A percentile compares a stretch with the other conserved stretches of the same genome.
Evolutionary conservation across 2,888 invertebrate genomes (phyloP).

Genomic region (Ypsolopha sequella): DNA sequence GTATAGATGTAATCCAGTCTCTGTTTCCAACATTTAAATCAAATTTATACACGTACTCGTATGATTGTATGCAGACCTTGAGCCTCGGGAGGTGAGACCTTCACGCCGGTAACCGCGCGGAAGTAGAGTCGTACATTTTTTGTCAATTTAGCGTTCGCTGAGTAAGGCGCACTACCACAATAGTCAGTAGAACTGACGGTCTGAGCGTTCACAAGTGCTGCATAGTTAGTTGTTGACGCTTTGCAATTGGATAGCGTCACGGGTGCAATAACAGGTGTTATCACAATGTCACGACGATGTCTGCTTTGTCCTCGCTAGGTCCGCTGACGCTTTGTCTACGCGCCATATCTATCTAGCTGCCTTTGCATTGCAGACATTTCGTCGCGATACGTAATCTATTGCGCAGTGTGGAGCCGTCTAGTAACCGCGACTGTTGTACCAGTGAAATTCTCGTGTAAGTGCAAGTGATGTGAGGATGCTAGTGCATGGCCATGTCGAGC

Average conservation of each 20-base stretch:
- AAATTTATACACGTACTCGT: conserved; percentile 50
- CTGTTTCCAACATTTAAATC: conserved; percentile 53
- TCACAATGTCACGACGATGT: conserved; percentile 61
- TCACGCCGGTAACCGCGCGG: conserved; percentile 68
- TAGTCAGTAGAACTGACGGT: conserved; percentile 46
- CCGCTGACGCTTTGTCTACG: conserved; percentile 26
- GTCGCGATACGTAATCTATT: neutral
- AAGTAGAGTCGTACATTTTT: conserved; percentile 56
- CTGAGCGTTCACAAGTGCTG: conserved; percentile 33
- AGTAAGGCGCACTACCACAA: conserved; percentile 21
- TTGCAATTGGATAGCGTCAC: conserved; percentile 29
- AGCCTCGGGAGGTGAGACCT: conserved; percentile 61
- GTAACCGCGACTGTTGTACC: neutral
- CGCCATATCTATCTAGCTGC: conserved; percentile 25
- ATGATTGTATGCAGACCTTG: conserved; percentile 68
- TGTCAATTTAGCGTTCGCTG: conserved; percentile 62
- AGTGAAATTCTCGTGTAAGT: conserved; percentile 10
- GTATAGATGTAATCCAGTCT: conserved; percentile 11
- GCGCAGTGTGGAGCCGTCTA: neutral
- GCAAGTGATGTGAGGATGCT: conserved; percentile 64
- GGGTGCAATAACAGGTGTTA: conserved; percentile 57
- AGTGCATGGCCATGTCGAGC: conserved; percentile 62
- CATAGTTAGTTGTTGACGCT: conserved; percentile 31
- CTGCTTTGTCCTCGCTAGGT: conserved; percentile 41
- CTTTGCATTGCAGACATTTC: conserved; percentile 5